phyloP scores from a whole-genome alignment of 2,797 vertebrate genomes.

The Fratercula arctica region DNA sequence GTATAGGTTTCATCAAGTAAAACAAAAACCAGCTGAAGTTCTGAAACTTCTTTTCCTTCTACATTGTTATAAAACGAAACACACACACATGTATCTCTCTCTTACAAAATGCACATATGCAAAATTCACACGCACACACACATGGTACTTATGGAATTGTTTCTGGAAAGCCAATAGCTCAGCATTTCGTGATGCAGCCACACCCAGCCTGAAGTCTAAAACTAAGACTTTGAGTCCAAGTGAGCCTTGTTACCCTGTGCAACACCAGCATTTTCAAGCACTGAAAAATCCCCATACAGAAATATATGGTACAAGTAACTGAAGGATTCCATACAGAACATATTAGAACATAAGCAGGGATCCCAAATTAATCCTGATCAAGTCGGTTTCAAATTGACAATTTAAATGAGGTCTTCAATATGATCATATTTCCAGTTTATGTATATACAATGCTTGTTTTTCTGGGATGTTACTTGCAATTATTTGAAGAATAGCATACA shows the following conservation, averaged over 20 bases:
- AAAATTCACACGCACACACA: too few relatives aligned
- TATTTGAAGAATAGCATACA: not conserved
- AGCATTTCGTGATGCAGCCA: not conserved
- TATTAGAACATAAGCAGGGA: not conserved
- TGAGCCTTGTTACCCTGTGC: not conserved
- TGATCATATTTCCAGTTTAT: not conserved
- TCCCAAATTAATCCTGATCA: not conserved
- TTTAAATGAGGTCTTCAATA: not conserved
- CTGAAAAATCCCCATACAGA: not conserved
- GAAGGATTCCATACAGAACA: not conserved
- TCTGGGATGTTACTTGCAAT: not conserved
- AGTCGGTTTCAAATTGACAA: not conserved
- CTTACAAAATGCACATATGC: not conserved
- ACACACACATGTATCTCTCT: accelerated
- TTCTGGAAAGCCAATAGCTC: not conserved
- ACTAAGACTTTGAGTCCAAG: not conserved
- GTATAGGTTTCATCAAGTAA: not conserved
- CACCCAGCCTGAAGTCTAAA: not conserved
- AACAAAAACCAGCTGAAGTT: not conserved
- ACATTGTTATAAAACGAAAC: not conserved
- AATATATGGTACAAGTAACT: not conserved
- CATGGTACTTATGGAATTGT: not conserved
- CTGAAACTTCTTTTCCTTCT: not conserved
- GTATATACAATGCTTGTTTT: not conserved
- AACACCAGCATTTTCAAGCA: not conserved